Evolutionary conservation across 2,888 invertebrate species (phyloP).

Genomic region (Drosophila paramelanica): DNA sequence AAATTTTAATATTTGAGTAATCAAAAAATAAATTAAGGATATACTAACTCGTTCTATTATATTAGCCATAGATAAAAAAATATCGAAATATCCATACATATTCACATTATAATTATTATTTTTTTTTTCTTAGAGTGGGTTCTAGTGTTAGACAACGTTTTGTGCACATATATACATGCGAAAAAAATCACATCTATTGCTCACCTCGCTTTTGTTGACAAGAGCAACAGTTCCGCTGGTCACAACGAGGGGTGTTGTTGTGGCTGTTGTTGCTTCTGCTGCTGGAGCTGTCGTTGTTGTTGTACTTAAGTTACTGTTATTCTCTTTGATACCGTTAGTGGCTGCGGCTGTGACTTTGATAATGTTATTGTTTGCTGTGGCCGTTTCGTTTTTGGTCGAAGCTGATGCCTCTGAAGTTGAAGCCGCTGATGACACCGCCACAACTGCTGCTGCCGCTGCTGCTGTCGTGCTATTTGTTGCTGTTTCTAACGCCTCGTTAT

Average conservation of each 20-base stretch:
- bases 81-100: conserved; percentile 3
- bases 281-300: conserved; percentile 63
- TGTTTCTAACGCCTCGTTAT: conserved; percentile 81
- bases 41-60: neutral
- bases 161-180: conserved; percentile 12
- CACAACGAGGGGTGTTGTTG: conserved; percentile 78
- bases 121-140: neutral
- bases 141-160: conserved; percentile 15
- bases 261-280: conserved; percentile 34
- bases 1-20: neutral
- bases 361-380: conserved; percentile 69
- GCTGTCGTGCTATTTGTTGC: conserved; percentile 71
- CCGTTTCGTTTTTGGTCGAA: conserved; percentile 65
- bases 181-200: conserved; percentile 46
- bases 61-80: neutral
- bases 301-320: conserved; percentile 83
- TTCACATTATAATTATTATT: neutral
- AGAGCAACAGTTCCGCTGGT: conserved; percentile 65
- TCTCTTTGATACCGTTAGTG: conserved; percentile 84
- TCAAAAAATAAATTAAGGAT: neutral
- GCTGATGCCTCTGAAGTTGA: conserved; percentile 44
- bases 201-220: conserved; percentile 74
- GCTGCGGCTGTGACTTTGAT: conserved; percentile 72
- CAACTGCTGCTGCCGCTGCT: conserved; percentile 50
- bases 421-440: conserved; percentile 38